Conservation (phyloP, 1,140 invertebrate species). For the Rhopalosiphum padi region DNA sequence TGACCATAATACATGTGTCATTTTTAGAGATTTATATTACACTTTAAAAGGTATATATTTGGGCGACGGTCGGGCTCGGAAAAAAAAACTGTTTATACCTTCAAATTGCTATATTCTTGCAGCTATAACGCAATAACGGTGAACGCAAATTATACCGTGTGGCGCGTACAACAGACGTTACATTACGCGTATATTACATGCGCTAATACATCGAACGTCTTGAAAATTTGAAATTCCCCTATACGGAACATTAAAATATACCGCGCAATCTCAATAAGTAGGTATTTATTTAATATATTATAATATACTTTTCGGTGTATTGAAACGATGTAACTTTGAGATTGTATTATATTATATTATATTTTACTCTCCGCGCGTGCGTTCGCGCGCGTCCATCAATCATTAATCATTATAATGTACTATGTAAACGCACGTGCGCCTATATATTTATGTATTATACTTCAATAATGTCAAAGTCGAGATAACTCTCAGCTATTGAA, state of each 20-base stretch:
- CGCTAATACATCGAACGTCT: background rate
- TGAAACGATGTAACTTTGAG: too few relatives aligned
- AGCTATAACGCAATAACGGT: background rate
- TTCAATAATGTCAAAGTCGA: background rate
- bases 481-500: background rate
- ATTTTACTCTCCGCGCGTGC: too few relatives aligned
- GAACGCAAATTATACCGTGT: background rate
- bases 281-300: too few relatives aligned
- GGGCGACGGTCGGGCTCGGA: background rate
- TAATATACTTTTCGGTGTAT: too few relatives aligned
- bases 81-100: background rate
- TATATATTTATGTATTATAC: background rate
- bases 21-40: conserved; percentile 35
- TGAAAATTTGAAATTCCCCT: background rate
- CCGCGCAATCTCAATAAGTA: too few relatives aligned
- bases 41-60: conserved; percentile 18
- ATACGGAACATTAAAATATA: background rate
- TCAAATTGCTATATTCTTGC: background rate
- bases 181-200: background rate
- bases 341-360: too few relatives aligned
- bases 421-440: too few relatives aligned
- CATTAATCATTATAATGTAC: too few relatives aligned
- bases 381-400: too few relatives aligned
- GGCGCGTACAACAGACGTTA: background rate
- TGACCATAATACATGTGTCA: background rate